Base-by-base conservation (phyloP, 1,140 invertebrate species). In the Pseudomyrmex gracilis region DNA sequence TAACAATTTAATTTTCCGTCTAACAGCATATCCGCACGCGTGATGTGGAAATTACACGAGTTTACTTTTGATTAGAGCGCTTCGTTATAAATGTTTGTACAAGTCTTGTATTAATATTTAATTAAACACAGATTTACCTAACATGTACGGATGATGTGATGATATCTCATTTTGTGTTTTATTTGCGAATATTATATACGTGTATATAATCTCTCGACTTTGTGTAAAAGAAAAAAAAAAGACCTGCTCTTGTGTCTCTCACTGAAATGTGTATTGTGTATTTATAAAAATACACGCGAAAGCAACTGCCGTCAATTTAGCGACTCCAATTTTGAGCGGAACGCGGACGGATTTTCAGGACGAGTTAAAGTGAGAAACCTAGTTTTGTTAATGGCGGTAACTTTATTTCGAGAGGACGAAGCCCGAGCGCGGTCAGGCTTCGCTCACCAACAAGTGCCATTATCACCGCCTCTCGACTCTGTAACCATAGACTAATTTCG, bases 401-500 rank as follows among this genome's bases (percentile, higher is more conserved):
- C 76, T 70, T 80, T 47, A 80, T 80, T 80, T 58, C 55, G 53
- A 34, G 76, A 58, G 76, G 76, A 70, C 66, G 66, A 70, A 78
- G 53, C 76, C 63, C 63, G 64, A 58, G 43, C 76, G 49, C 34
- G 64, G 76, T 13, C 76, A 57, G 57, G 53, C 43, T 60, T 58
- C 53, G 66, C 43, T 70, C 76, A 60, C 76, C 76, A 80, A 80
- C 76, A 80, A 80, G 76, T 80, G 55, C 76, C 66, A 80, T 80
- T 80, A 80, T 80, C 76, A 58, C 20, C 76, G 66, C 43, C 76
- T 80, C 76, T 80, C 76, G 66, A 80, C 76, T 80, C 12, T n/a
- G 76, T 80, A 80, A 80, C 76, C 66, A 80, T 80, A 43, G 76
- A 80, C 76, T 80, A 80, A 80, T 80, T 80, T 80, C 66, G 66